These are phyloP conservation scores for Neodiprion lecontei DNA, from an alignment of 1,140 invertebrate species.

Conservation along the genomic window DNA sequence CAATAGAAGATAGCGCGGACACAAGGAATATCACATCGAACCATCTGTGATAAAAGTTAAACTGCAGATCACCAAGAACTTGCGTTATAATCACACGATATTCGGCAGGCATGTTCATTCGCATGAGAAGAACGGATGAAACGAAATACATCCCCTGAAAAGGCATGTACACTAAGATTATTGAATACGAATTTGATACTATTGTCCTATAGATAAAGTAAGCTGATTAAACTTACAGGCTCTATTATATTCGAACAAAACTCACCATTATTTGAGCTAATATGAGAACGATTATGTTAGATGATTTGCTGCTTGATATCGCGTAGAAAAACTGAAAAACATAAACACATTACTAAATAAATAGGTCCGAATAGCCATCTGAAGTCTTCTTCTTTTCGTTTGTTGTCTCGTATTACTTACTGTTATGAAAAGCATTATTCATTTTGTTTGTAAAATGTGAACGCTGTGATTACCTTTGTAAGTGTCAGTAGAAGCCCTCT, in stretches of 20 bases:
- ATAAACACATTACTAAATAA: slow-evolving; percentile 23
- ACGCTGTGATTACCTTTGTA: slow-evolving; percentile 80
- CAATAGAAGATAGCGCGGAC: slow-evolving; percentile 94
- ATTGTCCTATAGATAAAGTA: background rate
- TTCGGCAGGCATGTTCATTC: slow-evolving; percentile 99
- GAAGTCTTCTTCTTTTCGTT: background rate
- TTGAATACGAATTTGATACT: slow-evolving; percentile 22
- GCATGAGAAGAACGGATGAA: slow-evolving; percentile 95
- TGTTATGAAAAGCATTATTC: slow-evolving; percentile 18
- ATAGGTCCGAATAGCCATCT: too few relatives aligned
- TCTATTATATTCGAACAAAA: background rate
- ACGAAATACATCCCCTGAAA: slow-evolving; percentile 98
- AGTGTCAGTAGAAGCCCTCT: slow-evolving; percentile 93
- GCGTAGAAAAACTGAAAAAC: slow-evolving; percentile 96
- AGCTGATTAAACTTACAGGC: too few relatives aligned
- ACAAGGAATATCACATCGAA: slow-evolving; percentile 99
- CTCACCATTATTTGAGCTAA: slow-evolving; percentile 97
- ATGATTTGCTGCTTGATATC: slow-evolving; percentile 99
- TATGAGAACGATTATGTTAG: slow-evolving; percentile 96
- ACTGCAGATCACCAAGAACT: slow-evolving; percentile 97
- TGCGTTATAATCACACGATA: slow-evolving; percentile 98
- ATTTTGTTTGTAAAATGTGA: background rate
- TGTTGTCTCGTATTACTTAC: slow-evolving; percentile 9
- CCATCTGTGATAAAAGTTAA: slow-evolving; percentile 99
- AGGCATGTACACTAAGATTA: slow-evolving; percentile 24